These are phyloP conservation scores for Gryllus bimaculatus DNA, from an alignment of 1,140 invertebrate genomes.

Conservation along the genomic window DNA sequence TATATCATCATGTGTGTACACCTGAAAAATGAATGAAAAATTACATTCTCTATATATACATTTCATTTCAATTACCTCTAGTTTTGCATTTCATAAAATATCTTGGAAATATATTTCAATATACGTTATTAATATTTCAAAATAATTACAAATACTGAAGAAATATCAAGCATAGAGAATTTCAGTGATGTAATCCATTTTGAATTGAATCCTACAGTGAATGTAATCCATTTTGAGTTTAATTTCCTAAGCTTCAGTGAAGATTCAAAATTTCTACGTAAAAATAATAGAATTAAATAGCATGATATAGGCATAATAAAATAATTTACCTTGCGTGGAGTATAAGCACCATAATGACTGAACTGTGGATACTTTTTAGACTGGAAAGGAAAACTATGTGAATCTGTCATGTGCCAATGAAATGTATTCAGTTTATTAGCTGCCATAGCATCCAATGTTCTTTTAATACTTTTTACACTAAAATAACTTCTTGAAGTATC, in stretches of 20 bases:
- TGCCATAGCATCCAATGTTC: conserved; percentile 70
- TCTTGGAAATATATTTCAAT: not conserved
- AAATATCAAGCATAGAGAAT: not conserved
- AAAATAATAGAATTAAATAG: too few relatives aligned
- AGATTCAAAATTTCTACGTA: too few relatives aligned
- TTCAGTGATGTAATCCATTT: too few relatives aligned
- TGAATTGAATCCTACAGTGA: too few relatives aligned
- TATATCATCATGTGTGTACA: conserved; percentile 62
- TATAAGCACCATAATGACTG: conserved; percentile 64
- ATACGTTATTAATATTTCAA: not conserved
- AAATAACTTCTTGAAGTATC: conserved; percentile 71
- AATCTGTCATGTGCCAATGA: conserved; percentile 78
- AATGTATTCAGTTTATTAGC: conserved; percentile 74
- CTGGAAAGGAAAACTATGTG: conserved; percentile 70
- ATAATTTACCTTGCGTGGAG: conserved; percentile 40
- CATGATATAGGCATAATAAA: too few relatives aligned
- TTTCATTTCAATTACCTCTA: not conserved
- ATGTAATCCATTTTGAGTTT: too few relatives aligned
- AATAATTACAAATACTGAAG: not conserved
- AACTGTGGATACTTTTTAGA: conserved; percentile 58
- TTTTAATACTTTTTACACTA: conserved; percentile 55
- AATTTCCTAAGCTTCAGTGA: too few relatives aligned
- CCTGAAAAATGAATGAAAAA: conserved; percentile 42
- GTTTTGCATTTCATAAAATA: not conserved
- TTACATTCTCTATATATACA: not conserved